phyloP scores from a whole-genome alignment of 2,797 vertebrate species.

The Acrocephalus scirpaceus region DNA sequence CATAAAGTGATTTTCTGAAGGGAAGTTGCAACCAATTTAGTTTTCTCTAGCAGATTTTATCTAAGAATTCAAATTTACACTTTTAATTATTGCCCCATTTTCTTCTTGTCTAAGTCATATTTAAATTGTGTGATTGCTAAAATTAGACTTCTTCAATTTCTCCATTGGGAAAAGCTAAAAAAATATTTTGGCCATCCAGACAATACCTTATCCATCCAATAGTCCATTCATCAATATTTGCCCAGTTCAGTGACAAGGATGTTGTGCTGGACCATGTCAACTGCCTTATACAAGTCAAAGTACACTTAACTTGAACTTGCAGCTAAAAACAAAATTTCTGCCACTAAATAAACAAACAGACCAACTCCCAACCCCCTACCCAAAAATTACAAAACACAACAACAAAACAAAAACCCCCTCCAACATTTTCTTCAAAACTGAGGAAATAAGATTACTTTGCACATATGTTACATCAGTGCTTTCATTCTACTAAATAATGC shows the following conservation, averaged over 20 bases:
- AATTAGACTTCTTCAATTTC: not conserved
- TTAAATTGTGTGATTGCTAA: not conserved
- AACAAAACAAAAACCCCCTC: fast-evolving
- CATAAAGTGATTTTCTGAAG: not conserved
- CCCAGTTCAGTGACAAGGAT: not conserved
- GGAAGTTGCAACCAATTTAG: not conserved
- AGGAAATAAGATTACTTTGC: not conserved
- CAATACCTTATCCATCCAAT: not conserved
- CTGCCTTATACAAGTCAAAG: not conserved
- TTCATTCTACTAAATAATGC: not conserved
- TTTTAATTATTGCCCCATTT: not conserved
- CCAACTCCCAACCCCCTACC: not conserved
- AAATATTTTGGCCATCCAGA: not conserved
- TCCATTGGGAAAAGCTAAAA: not conserved
- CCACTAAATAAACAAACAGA: not conserved
- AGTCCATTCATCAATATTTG: not conserved
- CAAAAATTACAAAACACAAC: not conserved
- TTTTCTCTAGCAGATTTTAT: not conserved
- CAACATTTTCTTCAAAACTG: not conserved
- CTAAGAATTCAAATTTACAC: not conserved
- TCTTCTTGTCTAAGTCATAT: not conserved
- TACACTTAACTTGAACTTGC: not conserved
- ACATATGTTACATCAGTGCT: not conserved
- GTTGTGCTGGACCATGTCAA: not conserved
- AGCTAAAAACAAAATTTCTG: not conserved